Conservation (phyloP, 30 jellyfish, hydroid and myxozoan genomes). For the Aurelia sp. region DNA sequence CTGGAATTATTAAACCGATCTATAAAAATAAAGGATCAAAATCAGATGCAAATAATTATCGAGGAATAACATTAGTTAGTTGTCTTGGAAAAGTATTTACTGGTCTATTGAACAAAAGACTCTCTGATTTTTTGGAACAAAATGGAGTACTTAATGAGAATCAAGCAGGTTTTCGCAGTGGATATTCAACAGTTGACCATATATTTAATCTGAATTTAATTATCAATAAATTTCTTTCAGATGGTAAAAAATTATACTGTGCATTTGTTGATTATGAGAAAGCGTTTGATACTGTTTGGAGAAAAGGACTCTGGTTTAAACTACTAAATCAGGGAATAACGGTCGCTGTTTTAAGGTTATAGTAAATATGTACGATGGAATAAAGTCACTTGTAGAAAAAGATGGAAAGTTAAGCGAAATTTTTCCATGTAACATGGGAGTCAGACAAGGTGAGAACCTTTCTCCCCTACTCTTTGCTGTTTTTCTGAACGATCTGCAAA, state of each 20-base stretch:
- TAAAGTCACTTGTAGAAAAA: background rate
- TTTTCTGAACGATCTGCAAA: constrained; percentile 17
- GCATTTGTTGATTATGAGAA: constrained; percentile 19
- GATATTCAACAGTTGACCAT: no score
- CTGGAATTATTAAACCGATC: constrained; percentile 19
- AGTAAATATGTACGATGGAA: background rate
- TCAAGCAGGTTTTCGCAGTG: constrained; percentile 30
- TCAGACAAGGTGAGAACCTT: constrained; percentile 36
- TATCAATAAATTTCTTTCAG: background rate
- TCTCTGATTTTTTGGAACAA: constrained; percentile 4
- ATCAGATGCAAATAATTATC: constrained; percentile 7
- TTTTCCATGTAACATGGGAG: constrained; percentile 5
- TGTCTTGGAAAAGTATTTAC: constrained; percentile 38
- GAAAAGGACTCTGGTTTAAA: constrained; percentile 16
- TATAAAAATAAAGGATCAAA: constrained; percentile 28
- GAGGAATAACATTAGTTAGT: constrained; percentile 26
- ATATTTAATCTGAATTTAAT: background rate
- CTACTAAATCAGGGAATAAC: constrained; percentile 10
- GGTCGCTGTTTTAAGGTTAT: background rate
- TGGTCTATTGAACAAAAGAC: constrained; percentile 20
- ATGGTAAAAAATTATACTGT: constrained; percentile 19
- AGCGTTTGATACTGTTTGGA: constrained; percentile 49
- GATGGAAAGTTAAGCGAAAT: background rate
- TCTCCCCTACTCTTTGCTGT: constrained; percentile 13
- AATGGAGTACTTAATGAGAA: constrained; percentile 17